These are phyloP conservation scores for Noturus placidus DNA, from an alignment of 2,113 vertebrate species.

Conservation along the genomic window DNA sequence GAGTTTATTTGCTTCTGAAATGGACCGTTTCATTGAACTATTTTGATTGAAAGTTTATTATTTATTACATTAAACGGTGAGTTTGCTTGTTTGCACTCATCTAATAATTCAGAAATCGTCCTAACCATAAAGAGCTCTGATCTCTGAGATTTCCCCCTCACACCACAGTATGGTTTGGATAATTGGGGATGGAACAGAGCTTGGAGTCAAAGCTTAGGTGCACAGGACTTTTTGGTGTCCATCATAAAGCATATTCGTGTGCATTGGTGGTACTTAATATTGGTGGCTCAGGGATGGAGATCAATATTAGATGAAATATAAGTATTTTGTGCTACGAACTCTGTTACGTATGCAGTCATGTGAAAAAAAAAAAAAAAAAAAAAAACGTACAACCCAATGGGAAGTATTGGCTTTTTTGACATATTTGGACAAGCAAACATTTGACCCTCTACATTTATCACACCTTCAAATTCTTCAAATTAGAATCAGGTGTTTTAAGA, in stretches of 20 bases:
- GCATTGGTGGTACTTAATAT: neutral
- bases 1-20: neutral
- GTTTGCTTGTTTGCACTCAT: neutral
- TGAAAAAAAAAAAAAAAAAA: too few species aligned
- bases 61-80: neutral
- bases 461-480: too few species aligned
- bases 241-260: neutral
- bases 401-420: too few species aligned
- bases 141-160: neutral
- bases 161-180: neutral
- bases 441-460: too few species aligned
- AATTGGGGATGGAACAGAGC: neutral
- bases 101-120: neutral
- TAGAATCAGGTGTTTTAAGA: too few species aligned
- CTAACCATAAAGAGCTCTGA: neutral
- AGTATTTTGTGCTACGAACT: neutral
- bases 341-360: neutral
- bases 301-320: neutral
- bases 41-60: neutral
- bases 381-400: too few species aligned
- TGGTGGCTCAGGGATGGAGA: neutral
- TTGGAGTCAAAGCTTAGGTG: neutral
- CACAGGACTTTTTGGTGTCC: neutral
- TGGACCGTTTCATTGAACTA: too few species aligned
- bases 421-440: too few species aligned